These are phyloP conservation scores for Machimus atricapillus DNA, from an alignment of 2,888 invertebrate species.

Conservation along the genomic window DNA sequence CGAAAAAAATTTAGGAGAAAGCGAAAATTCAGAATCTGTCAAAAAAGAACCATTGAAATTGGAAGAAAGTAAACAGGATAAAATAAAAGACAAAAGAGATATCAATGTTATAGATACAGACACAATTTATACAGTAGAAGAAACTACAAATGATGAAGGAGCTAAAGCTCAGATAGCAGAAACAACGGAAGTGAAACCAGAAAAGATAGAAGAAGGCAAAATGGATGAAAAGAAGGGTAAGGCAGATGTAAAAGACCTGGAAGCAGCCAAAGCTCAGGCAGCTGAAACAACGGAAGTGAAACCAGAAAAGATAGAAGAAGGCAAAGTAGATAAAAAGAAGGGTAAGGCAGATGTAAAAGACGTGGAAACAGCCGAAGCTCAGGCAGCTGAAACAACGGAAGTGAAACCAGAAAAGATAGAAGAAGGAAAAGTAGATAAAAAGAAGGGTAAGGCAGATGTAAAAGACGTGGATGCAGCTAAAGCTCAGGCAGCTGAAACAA, in stretches of 20 bases:
- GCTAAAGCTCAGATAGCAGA: not conserved
- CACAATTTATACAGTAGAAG: not conserved
- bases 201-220: conserved; percentile 43
- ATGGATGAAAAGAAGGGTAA: not conserved
- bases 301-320: not conserved
- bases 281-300: conserved; percentile 39
- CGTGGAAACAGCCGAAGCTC: not conserved
- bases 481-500: not conserved
- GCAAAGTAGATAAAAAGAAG: not conserved
- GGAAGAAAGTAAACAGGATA: conserved; percentile 1
- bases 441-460: conserved; percentile 44
- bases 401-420: conserved; percentile 31
- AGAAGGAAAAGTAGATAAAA: conserved; percentile 5
- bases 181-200: conserved; percentile 46
- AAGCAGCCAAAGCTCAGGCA: conserved; percentile 8
- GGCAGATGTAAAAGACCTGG: not conserved
- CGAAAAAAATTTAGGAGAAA: not conserved
- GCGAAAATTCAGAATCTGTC: not conserved
- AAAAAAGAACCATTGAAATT: not conserved
- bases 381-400: conserved; percentile 5
- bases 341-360: not conserved
- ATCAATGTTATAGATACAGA: conserved; percentile 32
- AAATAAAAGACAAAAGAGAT: not conserved
- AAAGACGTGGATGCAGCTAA: conserved; percentile 47
- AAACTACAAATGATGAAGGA: not conserved